Evolutionary conservation across 2,113 vertebrate genomes (phyloP).

Genomic region (Seriola aureovittata): DNA sequence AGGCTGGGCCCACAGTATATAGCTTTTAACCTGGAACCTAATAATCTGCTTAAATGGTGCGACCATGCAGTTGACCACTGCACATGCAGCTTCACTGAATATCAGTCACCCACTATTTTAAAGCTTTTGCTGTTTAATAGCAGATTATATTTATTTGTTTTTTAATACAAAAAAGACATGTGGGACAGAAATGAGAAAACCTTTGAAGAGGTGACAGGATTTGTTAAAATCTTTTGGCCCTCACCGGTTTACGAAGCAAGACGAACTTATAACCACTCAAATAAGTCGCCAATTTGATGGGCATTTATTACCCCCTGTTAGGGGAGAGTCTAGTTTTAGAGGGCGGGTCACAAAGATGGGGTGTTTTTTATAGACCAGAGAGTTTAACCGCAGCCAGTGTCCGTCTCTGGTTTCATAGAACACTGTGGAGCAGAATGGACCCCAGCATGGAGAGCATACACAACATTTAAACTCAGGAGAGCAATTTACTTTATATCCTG

Average conservation of each 20-base stretch:
- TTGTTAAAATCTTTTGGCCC: neutral
- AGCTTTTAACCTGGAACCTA: conserved; percentile 26
- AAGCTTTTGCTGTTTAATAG: neutral
- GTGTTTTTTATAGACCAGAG: conserved; percentile 47
- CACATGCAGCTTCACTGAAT: neutral
- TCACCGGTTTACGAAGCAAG: neutral
- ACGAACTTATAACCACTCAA: conserved; percentile 23
- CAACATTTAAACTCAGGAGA: conserved; percentile 26
- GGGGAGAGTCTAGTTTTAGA: conserved; percentile 33
- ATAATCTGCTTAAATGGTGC: conserved; percentile 56
- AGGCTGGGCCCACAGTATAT: neutral
- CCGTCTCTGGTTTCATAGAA: conserved; percentile 57
- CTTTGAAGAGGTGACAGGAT: neutral
- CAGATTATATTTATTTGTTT: no score
- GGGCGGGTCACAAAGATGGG: conserved; percentile 37
- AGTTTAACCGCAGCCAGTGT: conserved; percentile 1
- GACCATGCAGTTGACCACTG: neutral
- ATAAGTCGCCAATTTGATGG: conserved; percentile 1
- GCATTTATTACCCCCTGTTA: conserved; percentile 14
- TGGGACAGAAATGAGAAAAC: accelerated
- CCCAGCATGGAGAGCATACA: conserved; percentile 25
- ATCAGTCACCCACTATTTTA: neutral
- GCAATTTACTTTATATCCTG: neutral
- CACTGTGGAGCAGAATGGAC: neutral
- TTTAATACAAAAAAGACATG: neutral